Conservation (phyloP, 1,140 invertebrate species). For the Oryzaephilus surinamensis region DNA sequence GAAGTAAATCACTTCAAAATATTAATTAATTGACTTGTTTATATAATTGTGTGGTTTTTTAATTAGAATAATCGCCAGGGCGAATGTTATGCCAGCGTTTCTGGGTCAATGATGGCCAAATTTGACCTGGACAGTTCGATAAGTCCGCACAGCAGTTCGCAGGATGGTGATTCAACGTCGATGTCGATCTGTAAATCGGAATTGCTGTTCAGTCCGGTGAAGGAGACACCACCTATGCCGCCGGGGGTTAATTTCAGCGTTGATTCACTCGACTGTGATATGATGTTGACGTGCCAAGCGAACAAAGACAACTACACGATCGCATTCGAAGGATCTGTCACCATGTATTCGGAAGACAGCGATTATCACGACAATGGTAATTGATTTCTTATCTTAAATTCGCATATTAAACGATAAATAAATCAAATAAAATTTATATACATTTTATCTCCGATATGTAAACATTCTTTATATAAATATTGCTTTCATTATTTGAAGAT, state of each 20-base stretch:
- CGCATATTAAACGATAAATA: background rate
- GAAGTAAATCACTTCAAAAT: conserved; percentile 28
- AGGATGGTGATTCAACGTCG: conserved; percentile 62
- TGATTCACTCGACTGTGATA: conserved; percentile 83
- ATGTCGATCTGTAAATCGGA: conserved; percentile 85
- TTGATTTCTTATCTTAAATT: conserved; percentile 3
- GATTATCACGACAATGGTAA: conserved; percentile 58
- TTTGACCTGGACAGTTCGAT: conserved; percentile 67
- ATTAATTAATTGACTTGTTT: background rate
- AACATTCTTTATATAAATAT: background rate
- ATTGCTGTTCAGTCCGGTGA: conserved; percentile 81
- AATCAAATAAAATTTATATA: background rate
- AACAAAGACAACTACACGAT: conserved; percentile 93
- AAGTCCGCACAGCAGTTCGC: conserved; percentile 59
- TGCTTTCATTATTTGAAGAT: conserved; percentile 1
- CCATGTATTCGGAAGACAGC: conserved; percentile 76
- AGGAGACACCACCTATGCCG: conserved; percentile 59
- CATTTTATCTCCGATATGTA: background rate
- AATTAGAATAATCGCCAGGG: conserved; percentile 47
- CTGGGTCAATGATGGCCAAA: conserved; percentile 68
- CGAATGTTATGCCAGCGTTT: conserved; percentile 72
- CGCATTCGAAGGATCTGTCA: conserved; percentile 80
- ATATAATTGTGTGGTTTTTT: too few species aligned
- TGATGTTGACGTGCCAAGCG: conserved; percentile 78
- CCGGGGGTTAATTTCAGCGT: conserved; percentile 67